A percentile compares a stretch with the other conserved stretches of the same genome.
Evolutionary conservation across 2,888 invertebrate genomes (phyloP).

Genomic region (Chorisops tibialis): DNA sequence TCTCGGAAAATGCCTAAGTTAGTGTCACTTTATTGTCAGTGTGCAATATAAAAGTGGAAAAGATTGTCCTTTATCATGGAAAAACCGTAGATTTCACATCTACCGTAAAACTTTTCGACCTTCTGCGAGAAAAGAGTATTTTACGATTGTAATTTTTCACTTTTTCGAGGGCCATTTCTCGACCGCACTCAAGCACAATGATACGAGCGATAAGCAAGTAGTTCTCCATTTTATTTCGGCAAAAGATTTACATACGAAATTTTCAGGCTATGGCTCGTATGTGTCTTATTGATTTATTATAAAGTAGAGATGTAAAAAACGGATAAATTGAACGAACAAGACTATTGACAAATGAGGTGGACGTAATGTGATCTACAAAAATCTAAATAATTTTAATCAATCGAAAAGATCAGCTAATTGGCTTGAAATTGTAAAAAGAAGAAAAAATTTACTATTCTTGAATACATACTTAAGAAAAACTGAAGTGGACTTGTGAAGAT

Average conservation of each 20-base stretch:
- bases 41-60: not conserved
- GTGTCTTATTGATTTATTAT: slow-evolving; percentile 18
- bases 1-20: slow-evolving; percentile 24
- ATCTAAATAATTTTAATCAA: no score
- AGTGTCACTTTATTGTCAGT: slow-evolving; percentile 27
- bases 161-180: slow-evolving; percentile 16
- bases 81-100: slow-evolving; percentile 4
- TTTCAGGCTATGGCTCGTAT: slow-evolving; percentile 1
- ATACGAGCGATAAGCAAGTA: slow-evolving; percentile 2
- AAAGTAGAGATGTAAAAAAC: no score
- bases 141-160: slow-evolving; percentile 20
- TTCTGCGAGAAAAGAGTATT: not conserved
- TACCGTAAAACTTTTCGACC: slow-evolving; percentile 4
- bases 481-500: no score
- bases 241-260: slow-evolving; percentile 20
- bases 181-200: slow-evolving; percentile 8
- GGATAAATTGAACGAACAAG: no score
- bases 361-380: no score
- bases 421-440: no score
- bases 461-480: no score
- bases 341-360: no score
- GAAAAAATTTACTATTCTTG: no score
- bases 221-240: slow-evolving; percentile 3
- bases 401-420: no score
- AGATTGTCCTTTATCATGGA: not conserved